phyloP scores from a whole-genome alignment of 2,888 invertebrate species.

The Synergus japonicus region DNA sequence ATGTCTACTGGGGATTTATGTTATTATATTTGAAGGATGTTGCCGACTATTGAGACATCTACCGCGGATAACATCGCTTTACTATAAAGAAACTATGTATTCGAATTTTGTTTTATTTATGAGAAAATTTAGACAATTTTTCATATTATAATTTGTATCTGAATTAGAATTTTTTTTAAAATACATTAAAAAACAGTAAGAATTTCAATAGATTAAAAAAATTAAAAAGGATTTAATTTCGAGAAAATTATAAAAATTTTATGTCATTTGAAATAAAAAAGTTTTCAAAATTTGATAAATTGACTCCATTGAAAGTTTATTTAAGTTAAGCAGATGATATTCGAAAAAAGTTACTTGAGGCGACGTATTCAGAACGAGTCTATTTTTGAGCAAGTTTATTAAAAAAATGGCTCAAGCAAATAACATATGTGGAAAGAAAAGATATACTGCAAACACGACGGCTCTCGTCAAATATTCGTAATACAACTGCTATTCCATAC shows the following conservation, averaged over 20 bases:
- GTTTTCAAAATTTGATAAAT: neutral
- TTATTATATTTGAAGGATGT: conserved; percentile 61
- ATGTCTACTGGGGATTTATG: conserved; percentile 49
- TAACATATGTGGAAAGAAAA: conserved; percentile 33
- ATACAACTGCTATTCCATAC: conserved; percentile 54
- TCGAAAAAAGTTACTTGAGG: neutral
- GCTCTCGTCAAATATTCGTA: conserved; percentile 66
- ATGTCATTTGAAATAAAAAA: neutral
- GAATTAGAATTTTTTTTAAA: too few species aligned
- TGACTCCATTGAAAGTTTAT: neutral
- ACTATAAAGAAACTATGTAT: neutral
- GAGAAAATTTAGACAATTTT: too few species aligned
- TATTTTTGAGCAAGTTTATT: conserved; percentile 16
- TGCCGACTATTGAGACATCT: conserved; percentile 49
- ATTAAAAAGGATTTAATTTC: too few species aligned
- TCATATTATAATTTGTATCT: too few species aligned
- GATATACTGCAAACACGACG: conserved; percentile 61
- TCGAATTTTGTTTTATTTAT: too few species aligned
- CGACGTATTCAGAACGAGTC: neutral
- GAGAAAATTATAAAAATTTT: too few species aligned
- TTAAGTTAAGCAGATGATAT: neutral
- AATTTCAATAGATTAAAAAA: too few species aligned
- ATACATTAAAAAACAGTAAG: too few species aligned
- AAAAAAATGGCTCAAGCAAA: conserved; percentile 30
- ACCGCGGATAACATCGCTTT: neutral